Conservation (phyloP, 2,797 vertebrate genomes). For the Holocentrus rufus region DNA sequence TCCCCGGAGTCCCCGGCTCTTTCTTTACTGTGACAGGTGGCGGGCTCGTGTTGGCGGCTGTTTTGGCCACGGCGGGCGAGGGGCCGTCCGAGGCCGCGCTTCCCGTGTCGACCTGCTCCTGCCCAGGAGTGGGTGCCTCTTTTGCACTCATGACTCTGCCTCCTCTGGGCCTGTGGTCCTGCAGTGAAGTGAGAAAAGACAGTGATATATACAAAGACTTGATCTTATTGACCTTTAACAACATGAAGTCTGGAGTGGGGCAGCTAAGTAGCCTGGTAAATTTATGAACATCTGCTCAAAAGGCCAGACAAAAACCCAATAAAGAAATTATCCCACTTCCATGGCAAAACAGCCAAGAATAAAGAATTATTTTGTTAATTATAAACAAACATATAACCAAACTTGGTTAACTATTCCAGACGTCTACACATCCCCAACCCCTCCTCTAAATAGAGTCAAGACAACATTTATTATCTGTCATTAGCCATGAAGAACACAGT, state of each 20-base stretch:
- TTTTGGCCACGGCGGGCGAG: constrained; percentile 42
- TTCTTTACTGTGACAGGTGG: constrained; percentile 87
- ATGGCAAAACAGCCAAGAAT: constrained; percentile 3
- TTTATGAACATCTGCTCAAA: not conserved
- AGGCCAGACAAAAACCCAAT: constrained; percentile 11
- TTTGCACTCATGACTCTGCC: constrained; percentile 82
- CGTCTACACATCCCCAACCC: not conserved
- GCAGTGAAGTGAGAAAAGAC: constrained; percentile 24
- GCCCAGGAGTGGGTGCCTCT: constrained; percentile 76
- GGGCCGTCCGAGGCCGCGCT: constrained; percentile 60
- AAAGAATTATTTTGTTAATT: not conserved
- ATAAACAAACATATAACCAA: no score
- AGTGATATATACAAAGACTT: constrained; percentile 29
- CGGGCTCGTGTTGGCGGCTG: constrained; percentile 54
- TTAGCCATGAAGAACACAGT: constrained; percentile 27
- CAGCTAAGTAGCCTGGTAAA: not conserved
- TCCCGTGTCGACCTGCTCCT: constrained; percentile 72
- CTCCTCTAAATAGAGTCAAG: constrained; percentile 6
- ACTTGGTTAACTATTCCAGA: not conserved
- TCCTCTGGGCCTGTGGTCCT: constrained; percentile 75
- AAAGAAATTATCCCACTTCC: constrained; percentile 2
- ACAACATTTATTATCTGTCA: constrained; percentile 14
- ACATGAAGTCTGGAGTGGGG: not conserved
- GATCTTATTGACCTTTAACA: constrained; percentile 4
- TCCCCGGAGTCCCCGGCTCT: constrained; percentile 87